Conservation (phyloP, 2,113 vertebrate genomes). For the Peucedramus taeniatus region DNA sequence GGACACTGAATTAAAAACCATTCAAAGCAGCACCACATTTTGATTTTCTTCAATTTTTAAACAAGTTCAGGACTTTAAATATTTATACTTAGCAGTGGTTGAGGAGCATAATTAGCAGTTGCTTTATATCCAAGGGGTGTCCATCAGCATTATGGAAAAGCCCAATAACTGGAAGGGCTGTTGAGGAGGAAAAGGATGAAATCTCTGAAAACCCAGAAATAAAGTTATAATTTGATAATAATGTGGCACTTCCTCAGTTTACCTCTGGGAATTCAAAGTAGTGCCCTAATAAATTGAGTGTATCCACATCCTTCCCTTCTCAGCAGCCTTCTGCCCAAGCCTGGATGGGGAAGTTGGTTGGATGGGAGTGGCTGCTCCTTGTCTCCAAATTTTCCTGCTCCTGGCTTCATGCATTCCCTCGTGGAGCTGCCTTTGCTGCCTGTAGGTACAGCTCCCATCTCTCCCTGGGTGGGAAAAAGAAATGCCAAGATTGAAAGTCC, state of each 20-base stretch:
- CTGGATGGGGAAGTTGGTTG: fast-evolving
- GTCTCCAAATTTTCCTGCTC: fast-evolving
- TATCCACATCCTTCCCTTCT: not conserved
- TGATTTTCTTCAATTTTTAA: constrained; percentile 21
- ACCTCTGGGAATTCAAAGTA: not conserved
- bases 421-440: not conserved
- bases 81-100: not conserved
- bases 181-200: not conserved
- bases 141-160: not conserved
- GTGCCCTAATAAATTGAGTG: too few species aligned
- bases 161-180: fast-evolving
- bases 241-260: not conserved
- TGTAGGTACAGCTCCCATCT: not conserved
- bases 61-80: not conserved
- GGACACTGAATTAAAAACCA: not conserved
- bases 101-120: not conserved
- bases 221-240: not conserved
- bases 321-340: not conserved
- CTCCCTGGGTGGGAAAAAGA: not conserved
- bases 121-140: not conserved
- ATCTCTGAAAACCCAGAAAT: not conserved
- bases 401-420: not conserved
- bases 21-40: not conserved
- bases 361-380: not conserved
- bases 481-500: not conserved